Conservation (phyloP, 2,113 vertebrate genomes). For the Gallinago undulata region DNA sequence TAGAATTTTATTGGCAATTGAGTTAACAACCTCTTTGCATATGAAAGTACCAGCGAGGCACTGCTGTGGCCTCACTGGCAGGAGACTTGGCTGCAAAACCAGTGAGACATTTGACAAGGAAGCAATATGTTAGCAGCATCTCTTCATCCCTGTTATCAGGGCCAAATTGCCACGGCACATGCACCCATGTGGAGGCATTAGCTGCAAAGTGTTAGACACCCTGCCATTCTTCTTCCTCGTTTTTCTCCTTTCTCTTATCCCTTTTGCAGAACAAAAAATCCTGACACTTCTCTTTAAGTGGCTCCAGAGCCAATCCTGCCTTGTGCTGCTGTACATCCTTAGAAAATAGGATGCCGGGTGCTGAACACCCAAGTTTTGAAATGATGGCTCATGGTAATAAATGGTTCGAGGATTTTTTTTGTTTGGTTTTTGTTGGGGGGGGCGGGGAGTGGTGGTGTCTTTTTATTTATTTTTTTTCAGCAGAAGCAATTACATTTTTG, state of each 20-base stretch:
- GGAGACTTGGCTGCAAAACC: conserved; percentile 66
- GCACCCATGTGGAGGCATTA: conserved; percentile 66
- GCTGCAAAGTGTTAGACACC: conserved; percentile 65
- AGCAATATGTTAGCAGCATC: conserved; percentile 67
- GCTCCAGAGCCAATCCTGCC: background rate
- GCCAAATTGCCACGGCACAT: conserved; percentile 67
- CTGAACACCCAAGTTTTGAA: conserved; percentile 17
- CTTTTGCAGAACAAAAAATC: background rate
- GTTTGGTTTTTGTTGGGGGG: background rate
- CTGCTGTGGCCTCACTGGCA: conserved; percentile 63
- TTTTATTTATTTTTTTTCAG: background rate
- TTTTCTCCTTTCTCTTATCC: conserved; percentile 14
- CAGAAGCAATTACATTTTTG: background rate
- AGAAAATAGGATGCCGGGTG: conserved; percentile 35
- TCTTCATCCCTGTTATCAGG: conserved; percentile 37
- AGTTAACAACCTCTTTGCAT: conserved; percentile 70
- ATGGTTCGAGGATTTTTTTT: background rate
- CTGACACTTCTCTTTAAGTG: conserved; percentile 26
- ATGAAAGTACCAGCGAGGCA: conserved; percentile 57
- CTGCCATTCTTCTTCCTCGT: conserved; percentile 48
- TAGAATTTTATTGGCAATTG: conserved; percentile 69
- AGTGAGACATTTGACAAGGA: conserved; percentile 70
- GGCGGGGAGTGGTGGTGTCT: too few species aligned
- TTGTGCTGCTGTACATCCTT: background rate
- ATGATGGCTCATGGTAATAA: background rate